Base-by-base conservation (phyloP, 2,113 vertebrate species). In the Candoia aspera region DNA sequence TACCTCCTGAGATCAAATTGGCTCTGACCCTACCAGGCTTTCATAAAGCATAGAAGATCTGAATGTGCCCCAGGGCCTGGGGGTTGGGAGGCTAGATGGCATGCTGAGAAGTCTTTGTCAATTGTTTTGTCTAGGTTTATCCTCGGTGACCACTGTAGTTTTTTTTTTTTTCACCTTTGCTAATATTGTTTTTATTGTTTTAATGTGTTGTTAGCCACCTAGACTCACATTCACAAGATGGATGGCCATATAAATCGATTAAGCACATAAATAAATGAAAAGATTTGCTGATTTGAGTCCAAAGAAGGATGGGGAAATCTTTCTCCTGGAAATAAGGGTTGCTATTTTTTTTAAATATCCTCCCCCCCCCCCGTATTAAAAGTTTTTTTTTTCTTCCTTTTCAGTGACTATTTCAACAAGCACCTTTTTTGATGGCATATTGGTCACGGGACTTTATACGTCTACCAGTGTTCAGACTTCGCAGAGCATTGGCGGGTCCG, bases 371-470 rank as follows among this genome's bases (percentile, higher is more conserved):
- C 33, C 9, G 8, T 33, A 79, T 79, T 79, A 79, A 79, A 79
- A 79, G 4, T 68, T n/a, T 68, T 91, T 88, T 42, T 93, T 92
- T 93, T 58, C 12, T 97, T 42, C 49, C 49, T 49, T 49, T 98
- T 95, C 96, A 99, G 99, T 99, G 95, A 99, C 98, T 88, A 98
- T 99, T 97, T 99, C 99, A 0, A 99, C 99, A 90, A 99, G 99
- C 94, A 98, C 99, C 64, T 98, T 98, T 94, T 99, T 99, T 94
- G 99, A 99, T 84, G 99, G 99, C 88, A 97, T 99, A 73, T 96
- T 99, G 96, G 98, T 99, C 92, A 99, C 99, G 4, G 99, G 99
- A 84, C 98, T 99, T 24, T 99, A 99, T 96, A 99, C 99, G 13
- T 99, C 99, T 87, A 99, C 99, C 33, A 98, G 98, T 33, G 97